Percentiles rank a stretch among this genome's conserved stretches.
phyloP scores from a whole-genome alignment of 1,140 invertebrate species.

The Trinorchestia longiramus region DNA sequence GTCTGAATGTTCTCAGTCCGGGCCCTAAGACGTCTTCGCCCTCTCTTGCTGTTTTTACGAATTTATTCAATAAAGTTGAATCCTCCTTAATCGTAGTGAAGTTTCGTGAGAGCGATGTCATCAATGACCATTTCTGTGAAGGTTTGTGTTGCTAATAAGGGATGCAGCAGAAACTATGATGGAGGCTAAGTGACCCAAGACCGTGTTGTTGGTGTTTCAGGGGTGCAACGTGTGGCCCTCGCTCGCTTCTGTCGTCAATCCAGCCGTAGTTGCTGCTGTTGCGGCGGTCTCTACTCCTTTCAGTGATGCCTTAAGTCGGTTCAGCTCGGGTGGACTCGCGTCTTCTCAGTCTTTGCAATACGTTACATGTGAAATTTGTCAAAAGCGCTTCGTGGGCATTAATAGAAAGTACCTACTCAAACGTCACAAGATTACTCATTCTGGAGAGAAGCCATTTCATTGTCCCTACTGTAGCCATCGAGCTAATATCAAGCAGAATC shows the following conservation, averaged over 20 bases:
- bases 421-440: constrained; percentile 95
- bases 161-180: neutral
- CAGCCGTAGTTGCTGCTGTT: constrained; percentile 36
- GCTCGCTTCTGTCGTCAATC: constrained; percentile 30
- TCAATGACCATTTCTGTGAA: neutral
- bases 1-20: neutral
- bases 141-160: neutral
- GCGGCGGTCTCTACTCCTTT: constrained; percentile 29
- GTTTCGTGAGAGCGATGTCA: neutral
- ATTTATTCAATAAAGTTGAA: neutral
- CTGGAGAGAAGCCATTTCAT: constrained; percentile 99
- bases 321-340: neutral
- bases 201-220: constrained; percentile 52
- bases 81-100: neutral
- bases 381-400: constrained; percentile 98
- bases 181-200: constrained; percentile 40
- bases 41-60: neutral
- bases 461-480: constrained; percentile 74
- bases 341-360: constrained; percentile 27
- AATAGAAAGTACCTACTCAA: constrained; percentile 80
- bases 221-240: constrained; percentile 48
- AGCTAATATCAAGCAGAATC: constrained; percentile 64
- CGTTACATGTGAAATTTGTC: constrained; percentile 93
- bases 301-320: neutral
- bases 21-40: neutral